Percentiles rank a stretch among this genome's conserved stretches.
phyloP scores from a whole-genome alignment of 1,140 invertebrate species.

The Tetramorium parvispinum region DNA sequence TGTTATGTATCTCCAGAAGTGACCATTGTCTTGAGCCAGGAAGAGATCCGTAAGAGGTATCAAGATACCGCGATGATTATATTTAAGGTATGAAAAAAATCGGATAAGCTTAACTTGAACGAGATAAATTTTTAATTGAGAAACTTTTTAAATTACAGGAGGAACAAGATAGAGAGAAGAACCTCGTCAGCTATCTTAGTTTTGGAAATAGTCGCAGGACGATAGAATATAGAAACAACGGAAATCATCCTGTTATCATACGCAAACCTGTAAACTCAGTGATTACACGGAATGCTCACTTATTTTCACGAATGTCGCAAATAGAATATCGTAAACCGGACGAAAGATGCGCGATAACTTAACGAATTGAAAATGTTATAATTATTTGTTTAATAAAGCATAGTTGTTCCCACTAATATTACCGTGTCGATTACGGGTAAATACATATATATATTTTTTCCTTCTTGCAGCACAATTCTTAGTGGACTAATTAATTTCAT shows the following conservation, averaged over 20 bases:
- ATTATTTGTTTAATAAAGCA: conserved; percentile 39
- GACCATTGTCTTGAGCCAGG: conserved; percentile 68
- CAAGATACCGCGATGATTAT: conserved; percentile 81
- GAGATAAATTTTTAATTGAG: neutral
- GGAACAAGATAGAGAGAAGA: conserved; percentile 69
- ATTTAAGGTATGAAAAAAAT: conserved; percentile 77
- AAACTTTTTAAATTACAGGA: conserved; percentile 74
- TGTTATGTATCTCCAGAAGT: conserved; percentile 77
- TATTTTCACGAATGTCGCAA: conserved; percentile 65
- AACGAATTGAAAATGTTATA: conserved; percentile 31
- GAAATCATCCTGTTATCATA: conserved; percentile 84
- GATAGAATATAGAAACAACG: conserved; percentile 83
- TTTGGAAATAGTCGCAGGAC: conserved; percentile 82
- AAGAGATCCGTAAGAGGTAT: conserved; percentile 81
- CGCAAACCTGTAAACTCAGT: conserved; percentile 72
- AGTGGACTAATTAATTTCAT: neutral
- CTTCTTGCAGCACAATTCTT: neutral
- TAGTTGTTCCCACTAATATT: conserved; percentile 12
- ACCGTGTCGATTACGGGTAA: neutral
- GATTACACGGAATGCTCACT: conserved; percentile 17
- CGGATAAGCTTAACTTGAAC: neutral
- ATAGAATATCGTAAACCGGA: conserved; percentile 75
- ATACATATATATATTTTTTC: neutral
- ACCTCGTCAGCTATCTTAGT: conserved; percentile 79
- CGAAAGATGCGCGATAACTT: conserved; percentile 76